phyloP scores from a whole-genome alignment of 2,797 vertebrate species.

The Intellagama lesueurii region DNA sequence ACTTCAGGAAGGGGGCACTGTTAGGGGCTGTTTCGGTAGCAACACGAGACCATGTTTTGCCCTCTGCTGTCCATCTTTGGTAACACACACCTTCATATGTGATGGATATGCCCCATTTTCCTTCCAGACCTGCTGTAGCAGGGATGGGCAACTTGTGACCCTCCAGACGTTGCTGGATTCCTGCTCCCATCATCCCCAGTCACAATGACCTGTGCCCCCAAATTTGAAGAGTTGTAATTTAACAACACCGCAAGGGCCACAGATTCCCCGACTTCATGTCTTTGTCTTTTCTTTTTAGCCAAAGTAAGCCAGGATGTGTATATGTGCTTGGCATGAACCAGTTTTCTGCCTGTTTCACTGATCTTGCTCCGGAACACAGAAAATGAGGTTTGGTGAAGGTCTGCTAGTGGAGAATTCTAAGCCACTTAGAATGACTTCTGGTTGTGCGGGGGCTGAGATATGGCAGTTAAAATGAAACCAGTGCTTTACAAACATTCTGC shows the following conservation, averaged over 20 bases:
- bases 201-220: not conserved
- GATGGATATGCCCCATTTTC: not conserved
- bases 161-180: not conserved
- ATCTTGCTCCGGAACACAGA: not conserved
- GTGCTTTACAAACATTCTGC: not conserved
- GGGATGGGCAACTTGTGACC: not conserved
- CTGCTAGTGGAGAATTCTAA: not conserved
- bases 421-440: too few species aligned
- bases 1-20: not conserved
- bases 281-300: not conserved
- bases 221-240: not conserved
- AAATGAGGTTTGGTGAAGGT: not conserved
- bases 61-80: conserved; percentile 6
- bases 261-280: too few species aligned
- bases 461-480: not conserved
- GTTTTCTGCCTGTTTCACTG: not conserved
- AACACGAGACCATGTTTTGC: not conserved
- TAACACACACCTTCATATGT: not conserved
- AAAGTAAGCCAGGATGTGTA: too few species aligned
- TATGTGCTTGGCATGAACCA: too few species aligned
- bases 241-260: too few species aligned
- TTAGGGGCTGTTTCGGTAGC: not conserved
- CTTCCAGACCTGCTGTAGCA: not conserved
- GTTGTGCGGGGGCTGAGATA: too few species aligned
- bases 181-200: not conserved